These are phyloP conservation scores for Pygocentrus nattereri DNA, from an alignment of 2,797 vertebrate genomes.

Conservation along the genomic window DNA sequence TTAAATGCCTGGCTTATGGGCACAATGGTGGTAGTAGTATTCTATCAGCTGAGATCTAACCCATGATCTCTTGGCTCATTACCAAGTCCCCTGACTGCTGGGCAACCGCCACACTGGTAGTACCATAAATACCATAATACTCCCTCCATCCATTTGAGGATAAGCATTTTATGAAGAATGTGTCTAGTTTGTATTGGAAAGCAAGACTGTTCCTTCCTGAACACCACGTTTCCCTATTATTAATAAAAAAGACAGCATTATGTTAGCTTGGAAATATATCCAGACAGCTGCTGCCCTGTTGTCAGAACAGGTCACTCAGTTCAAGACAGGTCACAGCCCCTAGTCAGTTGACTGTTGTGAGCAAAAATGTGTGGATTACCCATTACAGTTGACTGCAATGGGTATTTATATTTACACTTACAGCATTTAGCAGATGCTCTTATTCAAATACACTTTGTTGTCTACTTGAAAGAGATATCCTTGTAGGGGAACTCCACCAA, in stretches of 20 bases:
- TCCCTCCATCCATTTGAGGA: not conserved
- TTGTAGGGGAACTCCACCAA: too few species aligned
- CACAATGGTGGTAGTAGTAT: slow-evolving; percentile 14
- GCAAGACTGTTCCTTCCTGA: not conserved
- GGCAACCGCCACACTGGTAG: not conserved
- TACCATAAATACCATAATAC: not conserved
- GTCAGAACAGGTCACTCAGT: not conserved
- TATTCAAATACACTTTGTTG: too few species aligned
- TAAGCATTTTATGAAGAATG: not conserved
- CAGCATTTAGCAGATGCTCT: too few species aligned
- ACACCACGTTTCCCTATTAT: too few species aligned
- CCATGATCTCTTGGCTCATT: slow-evolving; percentile 20
- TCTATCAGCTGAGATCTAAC: slow-evolving; percentile 32
- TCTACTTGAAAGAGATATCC: too few species aligned
- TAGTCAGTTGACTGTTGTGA: too few species aligned
- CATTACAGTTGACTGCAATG: too few species aligned
- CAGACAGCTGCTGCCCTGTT: not conserved
- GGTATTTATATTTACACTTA: too few species aligned
- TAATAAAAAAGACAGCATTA: not conserved
- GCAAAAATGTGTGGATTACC: too few species aligned
- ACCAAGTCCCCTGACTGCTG: slow-evolving; percentile 16
- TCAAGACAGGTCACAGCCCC: not conserved
- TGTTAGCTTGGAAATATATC: not conserved
- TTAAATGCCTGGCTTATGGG: not conserved
- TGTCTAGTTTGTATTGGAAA: not conserved